Percentiles rank a stretch among this genome's conserved stretches.
phyloP scores from a whole-genome alignment of 2,797 vertebrate species.

The Danio aesculapii region DNA sequence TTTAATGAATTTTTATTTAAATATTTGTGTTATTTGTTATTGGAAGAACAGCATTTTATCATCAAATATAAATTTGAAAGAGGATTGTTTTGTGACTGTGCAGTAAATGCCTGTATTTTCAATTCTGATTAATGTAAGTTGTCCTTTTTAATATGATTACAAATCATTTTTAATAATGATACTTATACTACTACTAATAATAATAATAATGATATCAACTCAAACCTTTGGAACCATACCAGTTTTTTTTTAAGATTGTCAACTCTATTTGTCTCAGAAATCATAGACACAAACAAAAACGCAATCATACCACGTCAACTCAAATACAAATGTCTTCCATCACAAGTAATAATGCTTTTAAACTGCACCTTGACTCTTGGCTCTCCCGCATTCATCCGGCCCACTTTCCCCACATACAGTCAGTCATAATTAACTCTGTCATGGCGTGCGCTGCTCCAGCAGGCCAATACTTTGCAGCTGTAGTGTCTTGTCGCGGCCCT shows the following conservation, averaged over 20 bases:
- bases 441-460: constrained; percentile 23
- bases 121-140: too few species aligned
- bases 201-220: neutral
- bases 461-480: constrained; percentile 5
- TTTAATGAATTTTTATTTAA: too few species aligned
- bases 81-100: too few species aligned
- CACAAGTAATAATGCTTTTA: neutral
- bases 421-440: constrained; percentile 41
- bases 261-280: neutral
- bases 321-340: constrained; percentile 3
- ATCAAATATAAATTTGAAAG: too few species aligned
- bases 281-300: neutral
- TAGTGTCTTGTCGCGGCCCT: constrained; percentile 34
- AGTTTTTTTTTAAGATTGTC: neutral
- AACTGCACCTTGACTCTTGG: neutral
- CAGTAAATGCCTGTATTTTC: too few species aligned
- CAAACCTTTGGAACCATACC: neutral
- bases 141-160: too few species aligned
- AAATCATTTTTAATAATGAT: too few species aligned
- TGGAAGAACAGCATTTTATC: too few species aligned
- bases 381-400: constrained; percentile 12
- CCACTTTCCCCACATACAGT: neutral
- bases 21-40: too few species aligned
- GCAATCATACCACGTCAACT: neutral
- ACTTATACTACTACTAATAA: too few species aligned